These are phyloP conservation scores for Schrankia costaestrigalis DNA, from an alignment of 2,888 invertebrate species.

Conservation along the genomic window DNA sequence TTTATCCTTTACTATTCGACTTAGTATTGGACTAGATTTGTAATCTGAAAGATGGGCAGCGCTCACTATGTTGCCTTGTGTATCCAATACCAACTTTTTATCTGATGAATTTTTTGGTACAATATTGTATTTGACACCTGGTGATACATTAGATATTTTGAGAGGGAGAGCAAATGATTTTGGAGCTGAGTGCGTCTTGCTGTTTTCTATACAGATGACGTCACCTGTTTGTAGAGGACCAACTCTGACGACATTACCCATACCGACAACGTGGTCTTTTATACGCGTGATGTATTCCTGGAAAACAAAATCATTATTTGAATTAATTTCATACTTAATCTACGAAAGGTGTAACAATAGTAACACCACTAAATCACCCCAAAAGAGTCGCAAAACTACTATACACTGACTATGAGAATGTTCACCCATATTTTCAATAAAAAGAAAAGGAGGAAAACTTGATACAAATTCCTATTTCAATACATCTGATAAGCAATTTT, in stretches of 20 bases:
- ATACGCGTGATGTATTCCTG: conserved; percentile 79
- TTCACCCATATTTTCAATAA: no score
- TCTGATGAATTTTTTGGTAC: conserved; percentile 76
- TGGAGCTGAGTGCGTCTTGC: conserved; percentile 60
- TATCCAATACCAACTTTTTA: conserved; percentile 71
- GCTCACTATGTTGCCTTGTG: conserved; percentile 73
- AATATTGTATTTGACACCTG: conserved; percentile 73
- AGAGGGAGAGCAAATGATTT: conserved; percentile 74
- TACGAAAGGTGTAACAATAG: not conserved
- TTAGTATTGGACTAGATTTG: conserved; percentile 71
- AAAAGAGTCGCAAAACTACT: not conserved
- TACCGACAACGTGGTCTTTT: conserved; percentile 86
- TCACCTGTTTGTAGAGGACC: conserved; percentile 75
- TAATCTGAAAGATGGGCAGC: conserved; percentile 74
- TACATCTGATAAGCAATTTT: no score
- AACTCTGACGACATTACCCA: conserved; percentile 85
- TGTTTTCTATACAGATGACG: conserved; percentile 66
- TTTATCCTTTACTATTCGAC: conserved; percentile 72
- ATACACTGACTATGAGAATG: no score
- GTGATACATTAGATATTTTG: conserved; percentile 70
- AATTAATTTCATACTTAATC: not conserved
- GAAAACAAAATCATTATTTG: conserved; percentile 20
- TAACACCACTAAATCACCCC: no score
- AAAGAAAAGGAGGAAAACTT: no score
- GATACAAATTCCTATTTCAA: no score